Evolutionary conservation across 2,888 invertebrate species (phyloP), one percentile per base, ranked within the genome.

Genomic region (Monochamus alternatus): DNA sequence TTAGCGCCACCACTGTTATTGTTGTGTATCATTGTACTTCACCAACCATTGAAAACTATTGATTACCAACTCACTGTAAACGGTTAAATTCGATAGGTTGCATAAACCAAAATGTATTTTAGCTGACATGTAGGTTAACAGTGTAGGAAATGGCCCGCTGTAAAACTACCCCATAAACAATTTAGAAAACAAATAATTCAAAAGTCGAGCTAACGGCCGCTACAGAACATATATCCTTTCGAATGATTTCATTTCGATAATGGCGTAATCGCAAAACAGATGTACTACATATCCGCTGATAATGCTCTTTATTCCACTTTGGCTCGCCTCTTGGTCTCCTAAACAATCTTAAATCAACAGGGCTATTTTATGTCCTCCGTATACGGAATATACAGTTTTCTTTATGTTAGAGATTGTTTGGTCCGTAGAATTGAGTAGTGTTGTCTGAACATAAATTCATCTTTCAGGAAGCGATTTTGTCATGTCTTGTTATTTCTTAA

Each of bases 171-270:
- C 31, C 69, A 69, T 69, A 69, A 69, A 69, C 69, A 69, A 69
- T 69, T 60, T 69, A 60, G 60, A 59, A 69, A 69, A 69, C 69
- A 69, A 69, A 69, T 69, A 69, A 47, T 32, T 69, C 69, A 59
- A 69, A 69, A 69, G 60, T 69, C 60, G 60, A 69, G 60, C 64
- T 31, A 43, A 12, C 44, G 43, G 31, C 47, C 30, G 30, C 60
- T 69, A 60, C 60, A 69, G 52, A 59, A 66, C 69, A 62, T 69
- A 66, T 65, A 66, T 76, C 72, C 55, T 75, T 32, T 43, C 69
- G 66, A 76, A 73, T 76, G 73, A 74, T 76, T 76, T 76, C 73
- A 76, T 76, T 74, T 70, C 69, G 73, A 76, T 76, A 76, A 73
- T 74, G 76, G 76, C 47, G 52, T 70, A 69, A 76, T 73, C 60